Percentiles rank a stretch among this genome's conserved stretches.
These are phyloP conservation scores for Drosophila sordidapex DNA, from an alignment of 2,888 invertebrate genomes.

Conservation along the genomic window DNA sequence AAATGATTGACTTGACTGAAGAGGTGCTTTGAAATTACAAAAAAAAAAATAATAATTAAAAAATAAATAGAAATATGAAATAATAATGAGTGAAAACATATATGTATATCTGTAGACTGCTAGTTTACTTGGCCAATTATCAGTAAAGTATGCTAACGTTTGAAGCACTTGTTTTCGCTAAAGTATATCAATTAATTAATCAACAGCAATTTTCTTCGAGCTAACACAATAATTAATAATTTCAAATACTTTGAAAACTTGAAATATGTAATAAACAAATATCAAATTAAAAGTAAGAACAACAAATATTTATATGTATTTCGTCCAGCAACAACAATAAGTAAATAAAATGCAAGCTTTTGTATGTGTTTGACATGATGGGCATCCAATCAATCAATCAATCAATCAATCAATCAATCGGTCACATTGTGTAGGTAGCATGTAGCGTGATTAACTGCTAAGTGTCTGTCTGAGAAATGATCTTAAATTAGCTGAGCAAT, in stretches of 20 bases:
- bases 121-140: neutral
- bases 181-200: no score
- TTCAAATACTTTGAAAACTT: neutral
- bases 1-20: neutral
- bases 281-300: neutral
- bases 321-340: neutral
- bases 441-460: neutral
- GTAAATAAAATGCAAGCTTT: neutral
- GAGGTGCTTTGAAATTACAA: neutral
- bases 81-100: neutral
- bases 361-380: neutral
- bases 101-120: neutral
- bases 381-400: neutral
- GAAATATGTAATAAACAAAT: neutral
- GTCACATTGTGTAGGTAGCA: neutral
- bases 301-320: neutral
- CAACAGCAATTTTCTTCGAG: neutral
- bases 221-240: neutral
- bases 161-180: no score
- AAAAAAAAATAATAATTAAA: no score
- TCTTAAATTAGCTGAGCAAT: slow-evolving; percentile 45
- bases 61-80: no score
- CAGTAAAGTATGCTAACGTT: neutral
- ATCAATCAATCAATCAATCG: slow-evolving; percentile 19
- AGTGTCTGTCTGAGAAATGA: slow-evolving; percentile 27